Conservation (phyloP, 64 coral and sea anemone species). For the Trachythela sp. region DNA sequence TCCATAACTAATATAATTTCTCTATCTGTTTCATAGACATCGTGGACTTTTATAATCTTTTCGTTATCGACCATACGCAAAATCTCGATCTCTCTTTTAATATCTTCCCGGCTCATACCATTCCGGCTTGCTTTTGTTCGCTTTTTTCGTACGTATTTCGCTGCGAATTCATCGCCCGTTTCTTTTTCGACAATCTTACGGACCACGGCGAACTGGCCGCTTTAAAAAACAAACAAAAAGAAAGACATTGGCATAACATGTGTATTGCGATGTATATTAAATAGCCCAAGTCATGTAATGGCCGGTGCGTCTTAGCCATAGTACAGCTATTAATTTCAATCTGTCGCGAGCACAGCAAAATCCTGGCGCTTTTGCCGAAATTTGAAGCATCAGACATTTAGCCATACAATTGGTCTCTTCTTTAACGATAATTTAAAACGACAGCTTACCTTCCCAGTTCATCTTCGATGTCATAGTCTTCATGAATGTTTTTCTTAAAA, state of each 20-base stretch:
- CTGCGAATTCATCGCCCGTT: constrained; percentile 65
- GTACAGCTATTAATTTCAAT: neutral
- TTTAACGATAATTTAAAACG: neutral
- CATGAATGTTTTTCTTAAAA: constrained; percentile 7
- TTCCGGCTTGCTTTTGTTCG: constrained; percentile 37
- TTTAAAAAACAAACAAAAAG: constrained; percentile 38
- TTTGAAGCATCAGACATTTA: neutral
- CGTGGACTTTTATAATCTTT: constrained; percentile 92
- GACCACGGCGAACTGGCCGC: constrained; percentile 89
- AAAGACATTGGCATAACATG: neutral
- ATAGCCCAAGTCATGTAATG: neutral
- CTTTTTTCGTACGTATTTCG: constrained; percentile 88
- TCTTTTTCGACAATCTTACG: constrained; percentile 69
- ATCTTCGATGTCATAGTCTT: constrained; percentile 18
- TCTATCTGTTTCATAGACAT: constrained; percentile 72
- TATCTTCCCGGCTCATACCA: constrained; percentile 66
- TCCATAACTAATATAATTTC: constrained; percentile 80
- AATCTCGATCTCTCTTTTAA: constrained; percentile 58
- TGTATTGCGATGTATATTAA: neutral
- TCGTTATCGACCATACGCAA: constrained; percentile 62
- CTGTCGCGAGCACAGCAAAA: neutral
- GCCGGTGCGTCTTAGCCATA: neutral
- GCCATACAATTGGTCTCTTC: neutral
- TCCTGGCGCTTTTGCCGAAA: neutral
- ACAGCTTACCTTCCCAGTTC: neutral